Evolutionary conservation across 2,797 vertebrate genomes (phyloP), one percentile per base, ranked within the genome.

Genomic region (Sparidentex hasta): DNA sequence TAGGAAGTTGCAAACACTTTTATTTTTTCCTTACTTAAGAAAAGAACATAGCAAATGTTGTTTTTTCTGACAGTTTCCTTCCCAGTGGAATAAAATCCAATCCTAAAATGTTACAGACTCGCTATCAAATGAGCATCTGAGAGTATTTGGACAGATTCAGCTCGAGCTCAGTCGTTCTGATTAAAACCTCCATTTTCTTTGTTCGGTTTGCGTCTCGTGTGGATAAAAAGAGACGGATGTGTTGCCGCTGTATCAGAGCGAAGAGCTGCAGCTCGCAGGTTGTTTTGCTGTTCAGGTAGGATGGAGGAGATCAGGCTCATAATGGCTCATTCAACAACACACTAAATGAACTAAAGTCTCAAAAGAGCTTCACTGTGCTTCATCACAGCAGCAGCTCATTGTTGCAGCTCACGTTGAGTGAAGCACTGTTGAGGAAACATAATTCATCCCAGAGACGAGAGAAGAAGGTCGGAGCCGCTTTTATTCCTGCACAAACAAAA

Each of bases 121-220:
- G 3, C 3, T 23, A 5, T n/a, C 29, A 58, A 47, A 58, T 12
- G 3, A 17, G 23, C 14, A 1, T 13, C 16, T 23, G 27, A 0
- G 20, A 14, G 13, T 56, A 29, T 56, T 56, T 4, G 38, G 14
- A 70, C 55, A 70, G 55, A 18, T 23, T 20, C 25, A 5, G 17
- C 57, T 59, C n/a, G 54, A 17, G 20, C 57, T 58, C 54, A 21
- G 51, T 38, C 27, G 51, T 20, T 70, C 4, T 16, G 46, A 71
- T n/a, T 23, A 59, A 38, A 61, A 43, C 50, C 29, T 41, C 46
- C 29, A 20, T 20, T 51, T 65, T 65, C 21, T 44, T 5, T 25
- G 43, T 43, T 25, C 13, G 16, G 23, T 71, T 71, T n/a, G 4
- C 4, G 13, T 8, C 18, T 54, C 48, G 47, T 33, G 48, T 2